Evolutionary conservation across 2,888 invertebrate genomes (phyloP).

Genomic region (Subacronicta megacephala): DNA sequence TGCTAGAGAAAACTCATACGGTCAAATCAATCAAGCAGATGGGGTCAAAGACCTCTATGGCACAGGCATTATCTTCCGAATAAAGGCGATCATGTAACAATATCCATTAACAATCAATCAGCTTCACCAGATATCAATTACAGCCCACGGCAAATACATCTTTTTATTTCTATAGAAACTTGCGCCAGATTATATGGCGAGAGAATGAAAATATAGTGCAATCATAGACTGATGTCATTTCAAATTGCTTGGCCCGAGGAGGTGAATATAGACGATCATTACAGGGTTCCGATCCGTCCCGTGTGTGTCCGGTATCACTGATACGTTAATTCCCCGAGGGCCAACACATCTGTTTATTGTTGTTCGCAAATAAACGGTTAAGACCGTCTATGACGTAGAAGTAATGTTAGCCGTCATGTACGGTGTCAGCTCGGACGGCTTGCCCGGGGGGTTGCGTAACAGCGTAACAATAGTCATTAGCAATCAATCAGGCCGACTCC

Average conservation of each 20-base stretch:
- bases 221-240: slow-evolving; percentile 74
- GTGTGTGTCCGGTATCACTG: slow-evolving; percentile 75
- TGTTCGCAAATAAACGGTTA: slow-evolving; percentile 74
- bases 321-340: slow-evolving; percentile 73
- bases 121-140: slow-evolving; percentile 62
- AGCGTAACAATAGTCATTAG: slow-evolving; percentile 84
- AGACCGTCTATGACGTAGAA: slow-evolving; percentile 63
- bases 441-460: slow-evolving; percentile 77
- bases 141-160: slow-evolving; percentile 64
- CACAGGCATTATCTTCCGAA: slow-evolving; percentile 58
- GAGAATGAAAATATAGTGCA: slow-evolving; percentile 71
- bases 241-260: slow-evolving; percentile 71
- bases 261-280: slow-evolving; percentile 73
- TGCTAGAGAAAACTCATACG: slow-evolving; percentile 55
- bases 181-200: slow-evolving; percentile 63
- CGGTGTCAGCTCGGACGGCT: slow-evolving; percentile 69
- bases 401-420: slow-evolving; percentile 76
- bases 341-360: slow-evolving; percentile 77
- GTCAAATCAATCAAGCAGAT: slow-evolving; percentile 61
- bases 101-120: slow-evolving; percentile 78
- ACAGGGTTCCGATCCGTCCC: slow-evolving; percentile 65
- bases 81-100: slow-evolving; percentile 69
- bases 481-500: slow-evolving; percentile 82
- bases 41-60: slow-evolving; percentile 41
- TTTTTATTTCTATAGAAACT: slow-evolving; percentile 60